phyloP scores from a whole-genome alignment of 1,140 invertebrate genomes.

The Hypothenemus hampei region DNA sequence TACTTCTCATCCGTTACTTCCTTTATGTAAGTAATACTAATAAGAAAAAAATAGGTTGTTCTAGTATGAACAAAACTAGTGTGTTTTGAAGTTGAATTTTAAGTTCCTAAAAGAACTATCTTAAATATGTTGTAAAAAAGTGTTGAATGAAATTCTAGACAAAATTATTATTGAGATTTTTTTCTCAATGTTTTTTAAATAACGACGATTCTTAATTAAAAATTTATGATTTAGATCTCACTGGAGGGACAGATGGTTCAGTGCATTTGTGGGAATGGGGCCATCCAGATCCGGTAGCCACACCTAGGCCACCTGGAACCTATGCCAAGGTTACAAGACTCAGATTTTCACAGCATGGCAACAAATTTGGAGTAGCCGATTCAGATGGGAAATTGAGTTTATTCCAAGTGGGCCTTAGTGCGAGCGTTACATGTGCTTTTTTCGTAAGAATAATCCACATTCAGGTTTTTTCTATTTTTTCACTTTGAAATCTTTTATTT shows the following conservation, averaged over 20 bases:
- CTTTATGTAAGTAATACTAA: conserved; percentile 76
- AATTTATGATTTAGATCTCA: conserved; percentile 77
- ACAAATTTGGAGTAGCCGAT: conserved; percentile 96
- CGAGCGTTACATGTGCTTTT: conserved; percentile 81
- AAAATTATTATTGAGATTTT: too few relatives aligned
- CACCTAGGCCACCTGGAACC: conserved; percentile 81
- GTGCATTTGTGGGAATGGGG: conserved; percentile 98
- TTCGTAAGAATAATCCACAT: conserved; percentile 68
- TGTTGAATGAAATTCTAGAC: too few relatives aligned
- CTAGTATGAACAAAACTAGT: not conserved
- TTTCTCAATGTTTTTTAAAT: not conserved
- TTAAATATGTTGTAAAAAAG: too few relatives aligned
- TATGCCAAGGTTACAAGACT: conserved; percentile 93
- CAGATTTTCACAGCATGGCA: conserved; percentile 92
- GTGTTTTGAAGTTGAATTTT: too few relatives aligned
- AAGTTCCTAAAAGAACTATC: too few relatives aligned
- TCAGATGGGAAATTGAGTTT: conserved; percentile 85
- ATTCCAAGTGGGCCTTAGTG: conserved; percentile 87
- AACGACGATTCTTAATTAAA: not conserved
- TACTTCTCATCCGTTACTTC: conserved; percentile 89
- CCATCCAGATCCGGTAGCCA: conserved; percentile 82
- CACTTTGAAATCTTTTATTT: too few relatives aligned
- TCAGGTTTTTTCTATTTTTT: not conserved
- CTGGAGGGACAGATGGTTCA: conserved; percentile 94
- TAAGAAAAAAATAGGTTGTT: not conserved